These are phyloP conservation scores for Poeciliopsis infans DNA, from an alignment of 2,797 vertebrate genomes.

Conservation along the genomic window DNA sequence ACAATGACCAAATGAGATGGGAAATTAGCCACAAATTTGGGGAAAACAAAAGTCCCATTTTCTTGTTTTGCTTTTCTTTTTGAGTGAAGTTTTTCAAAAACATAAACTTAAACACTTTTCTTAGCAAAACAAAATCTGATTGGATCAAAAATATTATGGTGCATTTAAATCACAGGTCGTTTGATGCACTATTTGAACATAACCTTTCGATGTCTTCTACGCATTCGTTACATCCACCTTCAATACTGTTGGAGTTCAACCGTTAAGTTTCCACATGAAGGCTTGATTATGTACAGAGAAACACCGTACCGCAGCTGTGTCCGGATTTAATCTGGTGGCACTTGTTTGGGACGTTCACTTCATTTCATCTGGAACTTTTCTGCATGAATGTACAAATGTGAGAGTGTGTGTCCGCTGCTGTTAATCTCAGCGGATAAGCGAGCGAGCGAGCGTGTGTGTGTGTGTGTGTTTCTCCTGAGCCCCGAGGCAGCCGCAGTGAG, in stretches of 20 bases:
- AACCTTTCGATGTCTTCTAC: neutral
- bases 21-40: neutral
- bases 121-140: neutral
- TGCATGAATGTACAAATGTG: constrained; percentile 67
- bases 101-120: neutral
- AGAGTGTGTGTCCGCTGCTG: constrained; percentile 53
- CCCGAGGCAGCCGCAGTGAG: constrained; percentile 42
- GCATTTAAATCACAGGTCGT: neutral
- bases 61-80: neutral
- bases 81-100: neutral
- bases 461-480: constrained; percentile 50
- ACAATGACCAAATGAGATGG: neutral
- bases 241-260: neutral
- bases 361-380: constrained; percentile 63
- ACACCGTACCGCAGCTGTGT: constrained; percentile 11
- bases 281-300: neutral
- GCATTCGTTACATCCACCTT: constrained; percentile 10
- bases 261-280: constrained; percentile 18
- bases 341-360: constrained; percentile 59
- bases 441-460: constrained; percentile 27
- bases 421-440: constrained; percentile 57
- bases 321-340: constrained; percentile 46
- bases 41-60: neutral
- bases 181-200: neutral
- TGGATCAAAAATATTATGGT: neutral